phyloP scores from a whole-genome alignment of 2,797 vertebrate genomes.

The Micropoecilia bifurca region DNA sequence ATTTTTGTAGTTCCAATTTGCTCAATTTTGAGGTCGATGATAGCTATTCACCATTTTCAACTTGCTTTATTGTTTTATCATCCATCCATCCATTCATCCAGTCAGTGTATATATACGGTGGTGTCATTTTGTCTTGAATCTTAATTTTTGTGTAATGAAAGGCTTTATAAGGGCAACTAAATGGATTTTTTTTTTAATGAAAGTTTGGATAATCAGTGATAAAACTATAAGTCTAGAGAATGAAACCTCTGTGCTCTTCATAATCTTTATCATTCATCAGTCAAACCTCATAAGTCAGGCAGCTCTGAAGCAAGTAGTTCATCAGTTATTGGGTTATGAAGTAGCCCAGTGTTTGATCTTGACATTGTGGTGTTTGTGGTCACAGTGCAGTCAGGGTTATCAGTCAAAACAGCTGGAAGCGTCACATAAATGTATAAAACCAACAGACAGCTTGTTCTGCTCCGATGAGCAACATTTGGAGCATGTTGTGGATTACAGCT shows the following conservation, averaged over 20 bases:
- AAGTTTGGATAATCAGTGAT: background rate
- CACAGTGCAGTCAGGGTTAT: background rate
- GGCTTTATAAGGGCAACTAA: background rate
- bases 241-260: background rate
- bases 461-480: background rate
- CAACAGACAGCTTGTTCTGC: background rate
- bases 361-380: background rate
- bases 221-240: background rate
- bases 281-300: background rate
- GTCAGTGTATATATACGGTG: background rate
- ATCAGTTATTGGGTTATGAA: background rate
- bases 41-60: background rate
- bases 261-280: background rate
- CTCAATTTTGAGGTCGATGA: no score
- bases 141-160: background rate
- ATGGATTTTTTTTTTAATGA: background rate
- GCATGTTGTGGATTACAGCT: background rate
- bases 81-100: background rate
- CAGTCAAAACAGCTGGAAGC: background rate
- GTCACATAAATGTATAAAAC: background rate
- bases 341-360: background rate
- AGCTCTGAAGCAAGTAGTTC: background rate
- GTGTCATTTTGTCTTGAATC: background rate
- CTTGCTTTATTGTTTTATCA: background rate
- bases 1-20: no score